Evolutionary conservation across 1,140 invertebrate species (phyloP), one percentile per base, ranked within the genome.

Genomic region (Dendrolimus punctatus): DNA sequence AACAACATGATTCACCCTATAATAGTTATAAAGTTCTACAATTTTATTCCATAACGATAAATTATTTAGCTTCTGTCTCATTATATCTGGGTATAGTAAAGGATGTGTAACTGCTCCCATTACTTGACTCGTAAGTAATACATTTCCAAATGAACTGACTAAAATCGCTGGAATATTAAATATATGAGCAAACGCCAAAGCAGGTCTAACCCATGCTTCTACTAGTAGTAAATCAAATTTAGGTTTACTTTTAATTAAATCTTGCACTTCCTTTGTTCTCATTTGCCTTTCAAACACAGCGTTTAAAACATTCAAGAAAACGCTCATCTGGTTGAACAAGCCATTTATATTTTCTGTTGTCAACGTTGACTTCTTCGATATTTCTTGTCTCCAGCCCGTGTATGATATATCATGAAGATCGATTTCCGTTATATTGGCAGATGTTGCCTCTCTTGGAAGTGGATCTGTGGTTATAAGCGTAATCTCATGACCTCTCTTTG

Each of bases 401-500:
- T 23, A 23, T 23, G 23, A 23, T 23, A 23, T 23, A 23, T 23
- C 23, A 23, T 23, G 23, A 3, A 23, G 52, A 50, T 76, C 68
- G 38, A 78, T 80, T 58, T 78, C 69, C 37, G 67, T 75, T 0
- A 73, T 45, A 48, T 73, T 74, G 40, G 52, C n/a, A 42, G 58
- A 51, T 5, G 56, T 8, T 51, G 45, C 38, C 23, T 58, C 56
- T 8, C 51, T 57, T 6, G 60, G 52, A 39, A 58, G 67, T 5
- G 73, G 73, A 53, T 73, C 64, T 41, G 76, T 46, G n/a, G 77
- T 83, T 5, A 73, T 62, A 6, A 76, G 53, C 7, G 83, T 81
- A 0, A 90, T 51, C 37, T 69, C 62, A 63, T 74, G 68, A 2
- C 68, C 71, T 10, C 68, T 49, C 39, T 38, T 61, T 6, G 53